Evolutionary conservation across 2,888 invertebrate genomes (phyloP).

Genomic region (Limnephilus lunatus): DNA sequence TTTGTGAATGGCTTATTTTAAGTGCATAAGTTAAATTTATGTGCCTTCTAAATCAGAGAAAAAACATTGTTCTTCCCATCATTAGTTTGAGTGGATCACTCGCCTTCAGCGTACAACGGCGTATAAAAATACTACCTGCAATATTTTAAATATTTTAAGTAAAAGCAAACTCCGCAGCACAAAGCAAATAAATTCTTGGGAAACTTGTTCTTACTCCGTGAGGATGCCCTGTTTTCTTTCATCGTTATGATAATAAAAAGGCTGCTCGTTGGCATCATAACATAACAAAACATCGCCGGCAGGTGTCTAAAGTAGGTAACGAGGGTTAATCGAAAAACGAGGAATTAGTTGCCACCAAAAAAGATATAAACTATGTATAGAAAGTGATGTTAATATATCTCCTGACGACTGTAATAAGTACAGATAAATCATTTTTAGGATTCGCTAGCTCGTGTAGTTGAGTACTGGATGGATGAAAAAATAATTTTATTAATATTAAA

Average conservation of each 20-base stretch:
- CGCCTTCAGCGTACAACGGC: background rate
- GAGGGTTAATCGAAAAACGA: background rate
- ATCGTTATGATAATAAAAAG: conserved; percentile 18
- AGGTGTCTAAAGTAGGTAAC: background rate
- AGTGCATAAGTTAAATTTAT: background rate
- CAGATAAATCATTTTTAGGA: no score
- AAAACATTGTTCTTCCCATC: background rate
- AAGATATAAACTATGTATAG: no score
- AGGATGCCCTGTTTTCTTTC: conserved; percentile 12
- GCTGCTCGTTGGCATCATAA: background rate
- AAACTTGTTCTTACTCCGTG: background rate
- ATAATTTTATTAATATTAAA: no score
- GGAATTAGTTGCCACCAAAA: background rate
- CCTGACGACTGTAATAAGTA: no score
- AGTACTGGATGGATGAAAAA: no score
- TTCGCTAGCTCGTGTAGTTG: no score
- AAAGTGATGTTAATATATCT: no score
- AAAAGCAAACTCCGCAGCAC: background rate
- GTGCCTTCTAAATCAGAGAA: background rate
- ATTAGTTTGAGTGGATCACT: background rate
- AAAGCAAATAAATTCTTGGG: background rate
- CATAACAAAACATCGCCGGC: background rate
- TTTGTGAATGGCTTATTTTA: background rate
- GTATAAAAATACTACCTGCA: background rate
- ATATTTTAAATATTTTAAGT: background rate